Conservation (phyloP, 1,140 invertebrate species). For the Papilio aristodemus region DNA sequence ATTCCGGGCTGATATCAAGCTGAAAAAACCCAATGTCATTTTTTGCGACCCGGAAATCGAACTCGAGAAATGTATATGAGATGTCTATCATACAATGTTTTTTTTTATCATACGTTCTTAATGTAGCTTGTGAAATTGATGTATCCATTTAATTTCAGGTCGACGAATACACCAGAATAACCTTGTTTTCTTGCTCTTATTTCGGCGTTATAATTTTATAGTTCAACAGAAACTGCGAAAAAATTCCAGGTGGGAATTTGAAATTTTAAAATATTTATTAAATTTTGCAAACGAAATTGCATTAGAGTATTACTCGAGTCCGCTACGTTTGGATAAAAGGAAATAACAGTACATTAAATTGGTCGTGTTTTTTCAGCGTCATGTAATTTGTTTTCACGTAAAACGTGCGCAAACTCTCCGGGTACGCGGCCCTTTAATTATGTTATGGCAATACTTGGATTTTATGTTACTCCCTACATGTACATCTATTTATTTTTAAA, state of each 20-base stretch:
- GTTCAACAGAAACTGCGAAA: slow-evolving; percentile 10
- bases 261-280: slow-evolving; percentile 29
- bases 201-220: background rate
- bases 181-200: slow-evolving; percentile 6
- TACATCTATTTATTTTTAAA: background rate
- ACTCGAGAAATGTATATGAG: too few relatives aligned
- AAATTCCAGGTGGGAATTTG: background rate
- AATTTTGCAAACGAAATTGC: slow-evolving; percentile 25
- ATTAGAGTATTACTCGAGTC: background rate
- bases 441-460: slow-evolving; percentile 27
- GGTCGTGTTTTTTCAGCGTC: slow-evolving; percentile 31
- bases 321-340: slow-evolving; percentile 19
- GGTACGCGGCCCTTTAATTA: slow-evolving; percentile 30
- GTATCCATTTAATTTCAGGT: too few relatives aligned
- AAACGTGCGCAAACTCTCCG: slow-evolving; percentile 27
- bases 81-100: too few relatives aligned
- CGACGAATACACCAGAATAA: too few relatives aligned
- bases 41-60: too few relatives aligned
- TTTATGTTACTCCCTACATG: background rate
- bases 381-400: slow-evolving; percentile 28
- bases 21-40: too few relatives aligned
- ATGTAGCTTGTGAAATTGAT: too few relatives aligned
- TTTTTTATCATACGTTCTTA: too few relatives aligned
- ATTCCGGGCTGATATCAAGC: too few relatives aligned
- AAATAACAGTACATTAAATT: slow-evolving; percentile 28